Conservation (phyloP, 2,113 vertebrate genomes). For the Pseudorectes ferrugineus region DNA sequence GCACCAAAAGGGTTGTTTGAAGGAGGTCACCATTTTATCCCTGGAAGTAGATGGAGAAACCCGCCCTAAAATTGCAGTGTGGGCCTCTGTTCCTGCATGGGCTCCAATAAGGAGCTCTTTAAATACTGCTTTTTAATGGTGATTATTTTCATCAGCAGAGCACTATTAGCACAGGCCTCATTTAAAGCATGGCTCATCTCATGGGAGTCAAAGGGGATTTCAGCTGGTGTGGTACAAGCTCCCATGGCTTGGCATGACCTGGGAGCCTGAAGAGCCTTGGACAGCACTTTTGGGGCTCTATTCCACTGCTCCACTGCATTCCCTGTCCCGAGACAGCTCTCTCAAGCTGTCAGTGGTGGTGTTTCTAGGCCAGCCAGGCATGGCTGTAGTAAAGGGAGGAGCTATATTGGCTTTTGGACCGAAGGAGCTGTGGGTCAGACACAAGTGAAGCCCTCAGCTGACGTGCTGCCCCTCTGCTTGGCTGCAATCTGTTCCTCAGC, state of each 20-base stretch:
- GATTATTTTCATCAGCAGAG: not conserved
- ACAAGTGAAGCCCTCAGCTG: not conserved
- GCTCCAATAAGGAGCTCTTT: not conserved
- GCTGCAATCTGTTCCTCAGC: not conserved
- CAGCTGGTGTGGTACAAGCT: not conserved
- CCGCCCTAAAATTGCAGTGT: not conserved
- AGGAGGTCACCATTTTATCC: not conserved
- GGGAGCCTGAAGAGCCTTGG: not conserved
- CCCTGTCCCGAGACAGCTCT: not conserved
- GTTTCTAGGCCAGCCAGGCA: not conserved
- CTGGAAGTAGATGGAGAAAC: not conserved
- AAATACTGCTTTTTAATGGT: not conserved
- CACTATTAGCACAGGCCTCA: not conserved
- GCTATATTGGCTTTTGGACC: not conserved
- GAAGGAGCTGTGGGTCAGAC: not conserved
- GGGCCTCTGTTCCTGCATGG: not conserved
- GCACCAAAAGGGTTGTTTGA: not conserved
- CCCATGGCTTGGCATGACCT: fast-evolving
- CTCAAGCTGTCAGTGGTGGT: not conserved
- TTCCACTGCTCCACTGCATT: fast-evolving
- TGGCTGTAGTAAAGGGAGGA: not conserved
- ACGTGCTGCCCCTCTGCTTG: not conserved
- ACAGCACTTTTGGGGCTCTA: not conserved
- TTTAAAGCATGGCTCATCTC: not conserved
- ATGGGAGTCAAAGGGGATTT: not conserved